Evolutionary conservation across 2,888 invertebrate genomes (phyloP), one percentile per base, ranked within the genome.

Genomic region (Chironomus tentans): DNA sequence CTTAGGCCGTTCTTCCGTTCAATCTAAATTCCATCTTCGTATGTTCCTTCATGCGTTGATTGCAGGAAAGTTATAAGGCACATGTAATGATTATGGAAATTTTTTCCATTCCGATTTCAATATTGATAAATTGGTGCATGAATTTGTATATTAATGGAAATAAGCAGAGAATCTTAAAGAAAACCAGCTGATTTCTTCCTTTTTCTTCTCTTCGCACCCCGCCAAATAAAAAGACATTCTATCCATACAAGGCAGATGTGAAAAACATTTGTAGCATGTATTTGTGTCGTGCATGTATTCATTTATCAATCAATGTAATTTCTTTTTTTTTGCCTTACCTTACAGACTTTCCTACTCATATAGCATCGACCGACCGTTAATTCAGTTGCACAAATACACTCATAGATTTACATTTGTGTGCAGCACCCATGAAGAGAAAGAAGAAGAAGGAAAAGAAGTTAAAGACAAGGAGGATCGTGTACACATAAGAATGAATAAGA

Each of bases 401-500:
- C 18, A 21, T 13, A 13, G 24, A 2, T 13, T 65, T 65, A 65
- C 24, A 12, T 22, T 4, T 65, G 65, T 13, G 5, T 5, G 21
- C 18, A 22, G 65, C 65, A 65, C 65, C 13, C 65, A 65, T 10
- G 5, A 65, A 65, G 65, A 21, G 15, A 18, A 56, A 18, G 56
- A 56, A 56, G 22, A 24, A 65, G 65, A n/a, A n/a, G 10, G 10
- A 38, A 10, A 65, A 65, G 12, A 65, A 65, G 21, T 24, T 24
- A 65, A 56, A 56, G 65, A 65, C 65, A 65, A 65, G 65, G 65
- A 65, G 65, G 65, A 65, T 65, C 65, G 22, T 65, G 65, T 13
- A 65, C 13, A 24, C 65, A 24, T 24, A 24, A 21, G 21, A 24
- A 21, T 13, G 65, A 21, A 65, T 13, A 21, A 65, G 21, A 65